Percentiles rank a stretch among this genome's conserved stretches.
phyloP scores from a whole-genome alignment of 2,113 vertebrate species.

The western clawed frog (Xenopus tropicalis) region DNA sequence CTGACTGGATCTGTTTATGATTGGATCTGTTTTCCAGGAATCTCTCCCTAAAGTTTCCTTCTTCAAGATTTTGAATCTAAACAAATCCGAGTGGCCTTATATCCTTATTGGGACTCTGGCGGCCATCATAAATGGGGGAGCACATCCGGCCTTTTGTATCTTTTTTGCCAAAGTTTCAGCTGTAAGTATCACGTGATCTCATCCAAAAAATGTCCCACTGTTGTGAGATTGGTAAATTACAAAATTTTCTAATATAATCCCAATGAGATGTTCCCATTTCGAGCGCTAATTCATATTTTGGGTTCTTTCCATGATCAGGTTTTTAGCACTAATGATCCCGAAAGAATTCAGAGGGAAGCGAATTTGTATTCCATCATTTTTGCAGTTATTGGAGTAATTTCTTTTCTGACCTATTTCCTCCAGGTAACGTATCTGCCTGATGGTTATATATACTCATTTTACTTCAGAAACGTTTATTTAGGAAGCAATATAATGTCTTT shows the following conservation, averaged over 20 bases:
- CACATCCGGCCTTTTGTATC: slow-evolving; percentile 54
- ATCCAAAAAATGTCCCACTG: too few relatives aligned
- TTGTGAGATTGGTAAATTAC: not conserved
- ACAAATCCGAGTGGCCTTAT: slow-evolving; percentile 57
- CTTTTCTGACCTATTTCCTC: slow-evolving; percentile 50
- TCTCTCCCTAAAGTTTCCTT: slow-evolving; percentile 53
- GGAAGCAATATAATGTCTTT: too few relatives aligned
- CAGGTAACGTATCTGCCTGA: slow-evolving; percentile 45
- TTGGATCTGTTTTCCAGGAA: slow-evolving; percentile 46
- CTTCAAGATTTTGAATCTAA: slow-evolving; percentile 54
- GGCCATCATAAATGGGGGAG: slow-evolving; percentile 51
- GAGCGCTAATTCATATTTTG: not conserved
- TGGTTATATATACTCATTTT: too few relatives aligned
- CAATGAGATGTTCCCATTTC: too few relatives aligned
- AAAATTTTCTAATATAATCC: too few relatives aligned
- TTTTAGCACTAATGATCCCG: slow-evolving; percentile 47
- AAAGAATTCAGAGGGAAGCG: slow-evolving; percentile 42
- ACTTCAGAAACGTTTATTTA: too few relatives aligned
- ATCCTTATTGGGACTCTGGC: slow-evolving; percentile 52
- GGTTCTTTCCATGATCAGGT: slow-evolving; percentile 38
- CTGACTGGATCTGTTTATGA: too few relatives aligned
- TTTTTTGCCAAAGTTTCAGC: slow-evolving; percentile 56
- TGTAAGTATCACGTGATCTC: slow-evolving; percentile 46
- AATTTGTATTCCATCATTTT: slow-evolving; percentile 50
- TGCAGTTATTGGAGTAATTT: slow-evolving; percentile 42